A percentile compares a stretch with the other conserved stretches of the same genome.
Conservation (phyloP, 2,113 vertebrate species). For the Zosterops pallidus region DNA sequence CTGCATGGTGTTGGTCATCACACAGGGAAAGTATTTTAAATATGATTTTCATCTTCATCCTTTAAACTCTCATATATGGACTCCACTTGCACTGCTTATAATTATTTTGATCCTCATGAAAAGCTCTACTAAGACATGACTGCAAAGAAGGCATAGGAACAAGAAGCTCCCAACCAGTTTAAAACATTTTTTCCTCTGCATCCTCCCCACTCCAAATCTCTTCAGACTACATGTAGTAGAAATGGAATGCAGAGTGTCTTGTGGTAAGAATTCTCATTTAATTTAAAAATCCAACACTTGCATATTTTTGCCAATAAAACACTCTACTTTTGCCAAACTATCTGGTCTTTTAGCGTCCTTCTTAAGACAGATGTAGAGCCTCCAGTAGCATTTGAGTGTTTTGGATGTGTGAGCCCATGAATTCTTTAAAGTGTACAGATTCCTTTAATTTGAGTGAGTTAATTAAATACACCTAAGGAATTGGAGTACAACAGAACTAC, state of each 20-base stretch:
- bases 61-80: background rate
- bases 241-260: background rate
- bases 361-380: background rate
- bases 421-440: background rate
- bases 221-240: background rate
- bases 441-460: background rate
- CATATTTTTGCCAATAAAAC: background rate
- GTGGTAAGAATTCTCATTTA: background rate
- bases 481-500: background rate
- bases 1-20: rapidly evolving
- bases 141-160: background rate
- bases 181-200: background rate
- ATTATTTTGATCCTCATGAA: background rate
- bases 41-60: background rate
- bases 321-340: background rate
- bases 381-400: background rate
- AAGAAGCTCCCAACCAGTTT: background rate
- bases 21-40: background rate
- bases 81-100: background rate
- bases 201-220: background rate
- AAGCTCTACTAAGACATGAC: background rate
- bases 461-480: background rate
- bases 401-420: background rate
- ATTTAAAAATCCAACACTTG: background rate
- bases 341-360: background rate